Evolutionary conservation across 2,888 invertebrate genomes (phyloP), one percentile per base, ranked within the genome.

Genomic region (Tenthredo notha): DNA sequence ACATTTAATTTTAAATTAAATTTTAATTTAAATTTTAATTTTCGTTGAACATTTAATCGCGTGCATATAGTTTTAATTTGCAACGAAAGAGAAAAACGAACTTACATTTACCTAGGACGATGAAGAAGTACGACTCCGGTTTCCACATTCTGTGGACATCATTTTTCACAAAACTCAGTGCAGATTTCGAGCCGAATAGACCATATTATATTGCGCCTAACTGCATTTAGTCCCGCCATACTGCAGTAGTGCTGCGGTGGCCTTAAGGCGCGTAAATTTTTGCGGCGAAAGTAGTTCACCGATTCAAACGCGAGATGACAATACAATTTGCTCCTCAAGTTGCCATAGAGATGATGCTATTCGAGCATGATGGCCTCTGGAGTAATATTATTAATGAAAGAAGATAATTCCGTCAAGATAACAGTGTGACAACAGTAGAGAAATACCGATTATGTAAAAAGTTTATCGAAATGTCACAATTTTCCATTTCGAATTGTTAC

Each of bases 381-480:
- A 18, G 54, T 54, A n/a, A 77, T n/a, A 77, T 77, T 77, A 15
- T 33, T n/a, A 9, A 54, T 77, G 77, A 9, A 25, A 75, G 10
- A 29, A 21, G 43, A 74, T 74, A 18, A 33, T 47, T 75, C 47
- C 50, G 43, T 47, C 75, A 77, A 77, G 54, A 54, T 77, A 77
- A 25, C n/a, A 29, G 18, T 25, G 54, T 29, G 29, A 84, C 37
- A 58, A 84, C 50, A 75, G 5, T 18, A 37, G 10, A 33, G 29
- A 33, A 33, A 47, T 33, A 25, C 65, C 65, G 40, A 77, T 67
- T 84, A 15, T 78, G 15, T 40, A 33, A 67, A 43, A 72, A 70
- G 7, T 43, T 67, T 25, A 74, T 18, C 37, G 85, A 88, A 87
- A 91, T 91, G 92, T 90, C 89, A 88, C 89, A 88, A 61, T 86